Conservation (phyloP, 2,888 invertebrate species). For the Cryptus viduatorius region DNA sequence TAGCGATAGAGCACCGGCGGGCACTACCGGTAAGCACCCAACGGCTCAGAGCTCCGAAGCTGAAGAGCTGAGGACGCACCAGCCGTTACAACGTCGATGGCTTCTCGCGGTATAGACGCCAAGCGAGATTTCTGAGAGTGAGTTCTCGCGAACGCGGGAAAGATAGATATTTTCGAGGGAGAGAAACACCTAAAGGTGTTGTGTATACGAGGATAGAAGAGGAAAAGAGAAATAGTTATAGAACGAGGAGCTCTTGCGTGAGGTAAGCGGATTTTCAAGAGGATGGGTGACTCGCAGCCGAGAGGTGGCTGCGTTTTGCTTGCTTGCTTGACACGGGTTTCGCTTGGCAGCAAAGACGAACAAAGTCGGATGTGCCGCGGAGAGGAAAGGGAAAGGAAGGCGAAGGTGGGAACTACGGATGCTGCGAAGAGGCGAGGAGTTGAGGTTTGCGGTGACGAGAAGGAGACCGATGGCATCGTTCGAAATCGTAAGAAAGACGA, state of each 20-base stretch:
- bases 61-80: slow-evolving; percentile 2
- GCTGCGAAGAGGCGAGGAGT: slow-evolving; percentile 32
- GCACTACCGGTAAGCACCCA: neutral
- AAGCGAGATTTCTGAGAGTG: slow-evolving; percentile 5
- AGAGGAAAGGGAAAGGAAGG: slow-evolving; percentile 31
- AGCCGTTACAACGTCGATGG: slow-evolving; percentile 13
- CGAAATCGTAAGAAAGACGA: slow-evolving; percentile 29
- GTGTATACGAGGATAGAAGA: neutral
- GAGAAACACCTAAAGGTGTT: neutral
- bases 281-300: neutral
- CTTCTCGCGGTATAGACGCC: neutral
- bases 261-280: neutral
- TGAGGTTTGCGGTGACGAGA: slow-evolving; percentile 65
- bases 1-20: slow-evolving; percentile 54
- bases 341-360: slow-evolving; percentile 32
- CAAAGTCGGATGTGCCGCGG: slow-evolving; percentile 43
- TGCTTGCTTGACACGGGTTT: slow-evolving; percentile 15
- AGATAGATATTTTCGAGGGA: slow-evolving; percentile 12
- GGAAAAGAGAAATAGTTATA: neutral
- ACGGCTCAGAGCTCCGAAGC: slow-evolving; percentile 1
- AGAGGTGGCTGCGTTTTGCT: neutral
- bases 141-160: slow-evolving; percentile 2
- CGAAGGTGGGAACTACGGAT: neutral
- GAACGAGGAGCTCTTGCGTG: neutral
- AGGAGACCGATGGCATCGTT: slow-evolving; percentile 59